A percentile compares a stretch with the other conserved stretches of the same genome.
phyloP scores from a whole-genome alignment of 2,888 invertebrate genomes.

The Morpho helenor region DNA sequence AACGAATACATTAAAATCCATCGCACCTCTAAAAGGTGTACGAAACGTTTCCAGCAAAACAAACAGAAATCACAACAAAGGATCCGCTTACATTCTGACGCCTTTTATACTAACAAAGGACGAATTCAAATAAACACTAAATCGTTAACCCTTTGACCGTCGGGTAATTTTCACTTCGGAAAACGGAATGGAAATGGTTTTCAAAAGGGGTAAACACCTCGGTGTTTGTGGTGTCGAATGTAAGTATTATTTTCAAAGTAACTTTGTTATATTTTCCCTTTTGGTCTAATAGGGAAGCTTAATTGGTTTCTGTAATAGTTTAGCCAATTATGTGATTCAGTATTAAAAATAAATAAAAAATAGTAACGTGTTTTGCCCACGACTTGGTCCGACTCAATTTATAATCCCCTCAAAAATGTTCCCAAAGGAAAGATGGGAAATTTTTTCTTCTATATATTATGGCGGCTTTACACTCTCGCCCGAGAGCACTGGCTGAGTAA shows the following conservation, averaged over 20 bases:
- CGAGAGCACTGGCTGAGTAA: too few species aligned
- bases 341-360: too few species aligned
- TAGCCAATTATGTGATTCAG: too few species aligned
- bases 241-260: slow-evolving; percentile 11
- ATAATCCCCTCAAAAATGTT: too few species aligned
- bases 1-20: slow-evolving; percentile 15
- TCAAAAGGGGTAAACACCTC: slow-evolving; percentile 50
- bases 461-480: too few species aligned
- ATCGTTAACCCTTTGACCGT: slow-evolving; percentile 78
- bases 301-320: too few species aligned
- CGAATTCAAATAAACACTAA: slow-evolving; percentile 76
- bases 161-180: slow-evolving; percentile 74
- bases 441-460: too few species aligned
- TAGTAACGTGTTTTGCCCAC: too few species aligned
- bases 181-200: slow-evolving; percentile 75
- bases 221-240: slow-evolving; percentile 32
- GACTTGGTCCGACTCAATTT: too few species aligned
- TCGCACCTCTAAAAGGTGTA: slow-evolving; percentile 18
- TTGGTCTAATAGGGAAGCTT: not conserved
- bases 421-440: too few species aligned
- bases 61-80: slow-evolving; percentile 70
- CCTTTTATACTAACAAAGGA: slow-evolving; percentile 77
- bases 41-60: slow-evolving; percentile 28
- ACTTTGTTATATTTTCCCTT: not conserved
- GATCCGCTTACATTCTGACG: slow-evolving; percentile 73